Conservation (phyloP, 2,888 invertebrate species). For the Troides aeacus region DNA sequence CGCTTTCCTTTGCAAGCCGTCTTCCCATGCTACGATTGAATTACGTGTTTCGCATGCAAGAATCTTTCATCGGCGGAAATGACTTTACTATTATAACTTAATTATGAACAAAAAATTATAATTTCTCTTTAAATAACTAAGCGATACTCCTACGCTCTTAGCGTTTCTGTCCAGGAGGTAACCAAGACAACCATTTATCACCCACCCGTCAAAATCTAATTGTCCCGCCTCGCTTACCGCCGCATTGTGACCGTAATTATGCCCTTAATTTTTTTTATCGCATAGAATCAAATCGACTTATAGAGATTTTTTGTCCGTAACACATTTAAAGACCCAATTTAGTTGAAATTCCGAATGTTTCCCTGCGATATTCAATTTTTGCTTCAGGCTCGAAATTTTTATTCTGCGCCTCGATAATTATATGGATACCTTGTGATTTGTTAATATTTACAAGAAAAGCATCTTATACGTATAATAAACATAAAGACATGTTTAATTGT, state of each 20-base stretch:
- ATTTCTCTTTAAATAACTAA: not conserved
- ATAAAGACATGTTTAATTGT: not conserved
- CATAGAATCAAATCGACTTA: constrained; percentile 64
- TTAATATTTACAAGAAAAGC: not conserved
- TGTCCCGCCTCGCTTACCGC: constrained; percentile 75
- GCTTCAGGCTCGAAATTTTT: constrained; percentile 28
- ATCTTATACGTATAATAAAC: not conserved
- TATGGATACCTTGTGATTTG: constrained; percentile 12
- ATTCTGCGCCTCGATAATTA: constrained; percentile 32
- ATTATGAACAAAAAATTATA: not conserved
- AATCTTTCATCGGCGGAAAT: too few relatives aligned
- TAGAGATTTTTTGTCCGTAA: constrained; percentile 56
- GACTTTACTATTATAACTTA: too few relatives aligned
- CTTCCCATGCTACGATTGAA: too few relatives aligned
- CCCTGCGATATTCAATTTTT: constrained; percentile 26
- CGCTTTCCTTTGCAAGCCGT: too few relatives aligned
- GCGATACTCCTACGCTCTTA: constrained; percentile 46
- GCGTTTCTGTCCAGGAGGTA: constrained; percentile 47
- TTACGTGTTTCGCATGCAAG: too few relatives aligned
- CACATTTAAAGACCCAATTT: constrained; percentile 59
- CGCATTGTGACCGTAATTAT: constrained; percentile 76
- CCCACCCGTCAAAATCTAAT: constrained; percentile 77
- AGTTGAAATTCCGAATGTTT: constrained; percentile 64
- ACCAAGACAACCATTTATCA: constrained; percentile 74
- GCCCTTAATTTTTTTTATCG: constrained; percentile 68